These are phyloP conservation scores for Amniataba percoides DNA, from an alignment of 2,797 vertebrate species.

Conservation along the genomic window DNA sequence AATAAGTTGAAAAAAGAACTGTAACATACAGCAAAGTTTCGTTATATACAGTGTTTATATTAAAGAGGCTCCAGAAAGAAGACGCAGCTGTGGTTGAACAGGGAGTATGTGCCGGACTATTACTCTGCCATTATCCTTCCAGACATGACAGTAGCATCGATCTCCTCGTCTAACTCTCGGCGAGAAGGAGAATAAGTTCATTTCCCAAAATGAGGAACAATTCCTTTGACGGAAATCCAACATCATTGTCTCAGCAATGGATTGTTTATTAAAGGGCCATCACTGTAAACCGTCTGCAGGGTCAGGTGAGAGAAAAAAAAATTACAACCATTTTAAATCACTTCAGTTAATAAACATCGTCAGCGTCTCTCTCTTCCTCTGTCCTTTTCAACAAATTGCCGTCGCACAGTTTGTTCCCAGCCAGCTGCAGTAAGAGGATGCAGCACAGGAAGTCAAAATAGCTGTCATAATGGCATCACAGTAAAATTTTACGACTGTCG, in stretches of 20 bases:
- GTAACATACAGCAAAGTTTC: too few species aligned
- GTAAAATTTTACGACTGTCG: conserved; percentile 30
- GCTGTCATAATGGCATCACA: conserved; percentile 32
- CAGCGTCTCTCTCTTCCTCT: not conserved
- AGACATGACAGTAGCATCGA: not conserved
- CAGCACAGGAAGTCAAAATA: conserved; percentile 34
- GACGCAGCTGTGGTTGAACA: not conserved
- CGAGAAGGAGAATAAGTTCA: not conserved
- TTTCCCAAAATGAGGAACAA: conserved; percentile 1
- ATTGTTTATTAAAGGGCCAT: not conserved
- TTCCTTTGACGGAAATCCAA: not conserved
- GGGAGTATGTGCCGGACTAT: not conserved
- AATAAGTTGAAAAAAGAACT: not conserved
- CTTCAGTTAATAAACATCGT: conserved; percentile 5
- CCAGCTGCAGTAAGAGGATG: not conserved
- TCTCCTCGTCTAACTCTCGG: conserved; percentile 1
- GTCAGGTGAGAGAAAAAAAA: conserved; percentile 7
- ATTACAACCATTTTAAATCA: conserved; percentile 18
- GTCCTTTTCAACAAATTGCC: not conserved
- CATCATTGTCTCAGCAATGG: not conserved
- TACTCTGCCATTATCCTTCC: not conserved
- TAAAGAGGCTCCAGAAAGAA: not conserved
- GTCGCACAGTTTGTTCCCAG: not conserved
- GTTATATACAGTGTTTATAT: too few species aligned
- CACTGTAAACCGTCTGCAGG: not conserved